Evolutionary conservation across 2,797 vertebrate genomes (phyloP), one percentile per base, ranked within the genome.

Genomic region (Gouania willdenowi): DNA sequence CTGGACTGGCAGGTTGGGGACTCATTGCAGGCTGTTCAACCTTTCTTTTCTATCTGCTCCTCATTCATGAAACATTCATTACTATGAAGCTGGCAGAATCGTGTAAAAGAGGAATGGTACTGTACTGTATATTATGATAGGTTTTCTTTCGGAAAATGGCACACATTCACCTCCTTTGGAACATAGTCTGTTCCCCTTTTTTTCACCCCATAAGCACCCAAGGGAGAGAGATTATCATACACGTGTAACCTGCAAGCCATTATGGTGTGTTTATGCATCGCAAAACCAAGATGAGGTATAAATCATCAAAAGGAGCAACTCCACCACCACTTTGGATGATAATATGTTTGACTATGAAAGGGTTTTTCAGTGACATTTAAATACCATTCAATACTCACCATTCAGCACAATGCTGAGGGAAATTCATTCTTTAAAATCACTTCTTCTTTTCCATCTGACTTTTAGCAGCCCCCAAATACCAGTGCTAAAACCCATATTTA

Each of bases 291-390:
- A 11, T 43, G 25, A 36, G 53, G 48, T 53, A 62, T 60, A 62
- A 65, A 59, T 56, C 62, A 72, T 69, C 60, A 71, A 67, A 71
- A 31, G 49, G 41, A 35, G 37, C 26, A 41, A 47, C 42, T 38
- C 27, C 34, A 40, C 45, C 4, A 19, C 55, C 48, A 52, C 71
- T 67, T 35, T 53, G 48, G 51, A 41, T 46, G 45, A 70, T 70
- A 61, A 68, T 75, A 46, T 50, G 49, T 57, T 56, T 41, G 24
- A 15, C 49, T 41, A 57, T 66, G 55, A 64, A 66, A 71, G 42
- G 34, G 19, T 43, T 42, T 66, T 75, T 65, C 46, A 62, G 28
- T 71, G 66, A 64, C 51, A 76, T 77, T 78, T 77, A 75, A 77
- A 71, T 71, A 57, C 59, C 47, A 34, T 45, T 58, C 50, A 43